A percentile compares a stretch with the other conserved stretches of the same genome.
These are phyloP conservation scores for Amaurobius ferox DNA, from an alignment of 2,888 invertebrate genomes.

Conservation along the genomic window DNA sequence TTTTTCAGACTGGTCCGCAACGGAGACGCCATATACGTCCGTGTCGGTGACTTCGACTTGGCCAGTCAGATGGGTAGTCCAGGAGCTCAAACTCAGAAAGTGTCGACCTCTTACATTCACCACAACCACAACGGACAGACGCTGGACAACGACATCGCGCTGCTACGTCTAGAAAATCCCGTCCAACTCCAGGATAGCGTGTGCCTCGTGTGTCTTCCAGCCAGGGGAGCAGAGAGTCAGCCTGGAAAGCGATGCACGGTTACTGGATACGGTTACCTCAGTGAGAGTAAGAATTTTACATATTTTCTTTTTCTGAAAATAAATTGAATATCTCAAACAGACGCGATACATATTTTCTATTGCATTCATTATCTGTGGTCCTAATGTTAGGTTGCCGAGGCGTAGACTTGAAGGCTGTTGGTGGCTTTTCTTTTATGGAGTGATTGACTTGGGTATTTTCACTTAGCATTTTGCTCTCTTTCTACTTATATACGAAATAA, in stretches of 20 bases:
- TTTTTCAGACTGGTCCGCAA: constrained; percentile 89
- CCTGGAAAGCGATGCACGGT: constrained; percentile 92
- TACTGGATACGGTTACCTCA: constrained; percentile 96
- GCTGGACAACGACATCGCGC: constrained; percentile 93
- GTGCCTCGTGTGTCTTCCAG: constrained; percentile 86
- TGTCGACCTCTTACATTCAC: constrained; percentile 95
- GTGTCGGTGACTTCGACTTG: constrained; percentile 83
- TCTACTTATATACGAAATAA: too few species aligned
- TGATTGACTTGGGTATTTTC: too few species aligned
- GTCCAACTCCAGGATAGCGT: constrained; percentile 72
- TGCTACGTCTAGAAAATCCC: constrained; percentile 82
- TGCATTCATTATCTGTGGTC: too few species aligned
- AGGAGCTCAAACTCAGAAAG: constrained; percentile 80
- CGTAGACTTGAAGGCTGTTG: too few species aligned
- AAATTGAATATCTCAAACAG: too few species aligned
- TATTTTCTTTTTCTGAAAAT: too few species aligned
- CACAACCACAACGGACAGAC: constrained; percentile 97
- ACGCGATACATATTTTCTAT: too few species aligned
- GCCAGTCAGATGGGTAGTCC: constrained; percentile 61
- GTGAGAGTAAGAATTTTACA: constrained; percentile 90
- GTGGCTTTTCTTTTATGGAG: too few species aligned
- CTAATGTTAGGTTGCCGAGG: too few species aligned
- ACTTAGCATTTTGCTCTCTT: too few species aligned
- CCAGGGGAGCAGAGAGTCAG: constrained; percentile 88
- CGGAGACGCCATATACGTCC: constrained; percentile 93